Conservation (phyloP, 2,888 invertebrate species). For the Agrochola lychnidis region DNA sequence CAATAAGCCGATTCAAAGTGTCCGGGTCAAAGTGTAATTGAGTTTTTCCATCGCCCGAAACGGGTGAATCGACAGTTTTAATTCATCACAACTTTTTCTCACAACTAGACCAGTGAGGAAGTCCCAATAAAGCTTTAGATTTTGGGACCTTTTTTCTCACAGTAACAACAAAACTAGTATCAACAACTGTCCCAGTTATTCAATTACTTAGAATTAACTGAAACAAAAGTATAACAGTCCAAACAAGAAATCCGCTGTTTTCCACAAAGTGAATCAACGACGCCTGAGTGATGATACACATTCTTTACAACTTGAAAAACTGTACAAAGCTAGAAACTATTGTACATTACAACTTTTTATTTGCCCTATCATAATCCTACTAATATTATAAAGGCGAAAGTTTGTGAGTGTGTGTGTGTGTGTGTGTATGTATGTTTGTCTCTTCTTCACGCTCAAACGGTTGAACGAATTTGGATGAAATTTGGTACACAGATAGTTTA, state of each 20-base stretch:
- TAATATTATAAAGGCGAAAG: no score
- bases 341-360: neutral
- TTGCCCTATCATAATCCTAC: neutral
- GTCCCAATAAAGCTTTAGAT: neutral
- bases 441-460: no score
- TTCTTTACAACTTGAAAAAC: slow-evolving; percentile 27
- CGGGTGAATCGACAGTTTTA: no score
- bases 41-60: no score
- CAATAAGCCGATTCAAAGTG: no score
- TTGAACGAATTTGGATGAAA: no score
- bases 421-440: no score
- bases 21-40: no score
- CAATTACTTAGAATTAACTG: neutral
- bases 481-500: no score
- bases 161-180: neutral
- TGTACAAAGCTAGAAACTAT: neutral
- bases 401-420: no score
- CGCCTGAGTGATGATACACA: slow-evolving; percentile 33
- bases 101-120: no score
- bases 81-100: no score
- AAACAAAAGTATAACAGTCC: neutral
- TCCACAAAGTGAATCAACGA: slow-evolving; percentile 34
- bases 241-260: slow-evolving; percentile 22
- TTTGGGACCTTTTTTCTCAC: neutral
- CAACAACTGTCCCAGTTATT: neutral